These are phyloP conservation scores for Sinella curviseta DNA, from an alignment of 1,140 invertebrate species.

Conservation along the genomic window DNA sequence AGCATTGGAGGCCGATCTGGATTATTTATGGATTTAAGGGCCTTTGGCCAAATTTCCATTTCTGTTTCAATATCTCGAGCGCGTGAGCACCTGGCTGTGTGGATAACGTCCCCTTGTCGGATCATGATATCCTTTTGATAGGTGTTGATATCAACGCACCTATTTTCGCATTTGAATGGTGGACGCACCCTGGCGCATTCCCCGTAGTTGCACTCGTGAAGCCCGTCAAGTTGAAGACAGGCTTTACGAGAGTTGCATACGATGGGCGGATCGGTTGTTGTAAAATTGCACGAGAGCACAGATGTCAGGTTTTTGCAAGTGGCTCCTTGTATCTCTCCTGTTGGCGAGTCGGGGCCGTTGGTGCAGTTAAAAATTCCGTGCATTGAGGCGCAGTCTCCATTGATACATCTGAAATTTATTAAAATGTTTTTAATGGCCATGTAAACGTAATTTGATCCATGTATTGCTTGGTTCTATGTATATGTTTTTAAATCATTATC, in stretches of 20 bases:
- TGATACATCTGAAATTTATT: constrained; percentile 75
- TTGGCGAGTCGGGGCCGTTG: constrained; percentile 59
- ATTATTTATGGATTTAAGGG: constrained; percentile 53
- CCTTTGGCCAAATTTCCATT: constrained; percentile 76
- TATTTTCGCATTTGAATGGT: constrained; percentile 81
- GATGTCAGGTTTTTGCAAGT: constrained; percentile 74
- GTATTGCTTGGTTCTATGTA: background rate
- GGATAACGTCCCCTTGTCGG: constrained; percentile 80
- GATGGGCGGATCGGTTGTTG: constrained; percentile 30
- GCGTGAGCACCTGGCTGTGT: constrained; percentile 58
- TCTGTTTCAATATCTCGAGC: constrained; percentile 57
- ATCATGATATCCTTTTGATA: constrained; percentile 82
- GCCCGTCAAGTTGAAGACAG: constrained; percentile 78
- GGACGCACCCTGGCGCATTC: constrained; percentile 77
- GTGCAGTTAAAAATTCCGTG: constrained; percentile 86
- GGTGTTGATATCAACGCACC: constrained; percentile 84
- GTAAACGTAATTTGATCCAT: background rate
- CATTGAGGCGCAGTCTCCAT: constrained; percentile 80
- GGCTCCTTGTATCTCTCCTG: constrained; percentile 31
- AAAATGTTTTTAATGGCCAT: constrained; percentile 57
- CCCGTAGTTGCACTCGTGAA: constrained; percentile 77
- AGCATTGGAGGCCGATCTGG: constrained; percentile 41
- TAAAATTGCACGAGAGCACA: constrained; percentile 72
- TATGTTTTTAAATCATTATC: background rate
- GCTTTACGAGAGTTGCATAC: constrained; percentile 67